Conservation (phyloP, 2,797 vertebrate genomes). For the Podargus strigoides region DNA sequence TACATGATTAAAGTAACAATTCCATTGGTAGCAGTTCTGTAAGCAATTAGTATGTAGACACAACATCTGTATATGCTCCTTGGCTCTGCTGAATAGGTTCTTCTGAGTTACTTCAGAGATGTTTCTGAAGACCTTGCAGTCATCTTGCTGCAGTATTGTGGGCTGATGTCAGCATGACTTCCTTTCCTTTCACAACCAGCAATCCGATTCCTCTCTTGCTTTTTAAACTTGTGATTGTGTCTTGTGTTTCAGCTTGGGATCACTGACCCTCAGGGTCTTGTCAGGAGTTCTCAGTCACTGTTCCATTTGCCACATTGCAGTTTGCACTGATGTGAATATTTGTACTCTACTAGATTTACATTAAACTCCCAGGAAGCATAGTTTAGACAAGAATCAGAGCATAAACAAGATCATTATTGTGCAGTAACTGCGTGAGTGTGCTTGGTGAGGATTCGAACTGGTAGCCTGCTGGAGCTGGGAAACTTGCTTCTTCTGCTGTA, state of each 20-base stretch:
- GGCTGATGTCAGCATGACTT: background rate
- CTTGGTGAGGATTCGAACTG: background rate
- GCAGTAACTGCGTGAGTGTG: background rate
- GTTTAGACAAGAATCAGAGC: background rate
- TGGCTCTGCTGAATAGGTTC: background rate
- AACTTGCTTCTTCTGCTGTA: background rate
- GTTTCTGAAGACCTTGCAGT: background rate
- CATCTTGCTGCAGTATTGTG: background rate
- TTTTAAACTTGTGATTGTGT: background rate
- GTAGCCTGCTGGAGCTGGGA: background rate
- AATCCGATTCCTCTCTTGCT: background rate
- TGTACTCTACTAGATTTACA: background rate
- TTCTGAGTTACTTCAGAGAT: background rate
- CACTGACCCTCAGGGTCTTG: background rate
- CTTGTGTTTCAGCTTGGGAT: background rate
- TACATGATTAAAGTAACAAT: background rate
- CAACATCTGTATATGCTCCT: background rate
- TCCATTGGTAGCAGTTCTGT: background rate
- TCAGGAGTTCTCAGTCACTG: background rate
- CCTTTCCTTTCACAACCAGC: background rate
- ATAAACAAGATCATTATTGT: background rate
- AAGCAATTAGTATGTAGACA: background rate
- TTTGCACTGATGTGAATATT: background rate
- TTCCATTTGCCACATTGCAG: background rate
- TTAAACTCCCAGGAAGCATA: background rate